Evolutionary conservation across 2,113 vertebrate species (phyloP).

Genomic region (Istiophorus platypterus): DNA sequence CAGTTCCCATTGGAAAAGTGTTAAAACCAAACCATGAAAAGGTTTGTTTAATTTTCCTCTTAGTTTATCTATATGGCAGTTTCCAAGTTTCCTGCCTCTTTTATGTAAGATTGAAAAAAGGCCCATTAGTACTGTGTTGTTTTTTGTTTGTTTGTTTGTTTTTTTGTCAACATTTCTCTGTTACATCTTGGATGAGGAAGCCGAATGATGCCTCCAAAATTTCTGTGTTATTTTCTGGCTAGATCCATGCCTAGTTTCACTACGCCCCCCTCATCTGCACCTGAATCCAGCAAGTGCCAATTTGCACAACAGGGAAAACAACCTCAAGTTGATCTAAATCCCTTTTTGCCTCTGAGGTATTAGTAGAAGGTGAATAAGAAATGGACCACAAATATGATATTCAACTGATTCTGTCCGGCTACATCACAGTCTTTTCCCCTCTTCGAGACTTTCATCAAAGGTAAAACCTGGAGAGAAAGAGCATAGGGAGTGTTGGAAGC

Average conservation of each 20-base stretch:
- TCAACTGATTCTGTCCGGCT: background rate
- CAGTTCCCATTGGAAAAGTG: background rate
- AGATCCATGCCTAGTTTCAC: constrained; percentile 10
- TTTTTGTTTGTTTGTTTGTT: background rate
- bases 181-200: constrained; percentile 15
- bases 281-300: constrained; percentile 26
- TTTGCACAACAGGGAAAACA: constrained; percentile 5
- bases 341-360: background rate
- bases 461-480: background rate
- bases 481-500: background rate
- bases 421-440: background rate
- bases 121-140: background rate
- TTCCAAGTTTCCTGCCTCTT: background rate
- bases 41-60: background rate
- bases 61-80: no score
- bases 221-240: constrained; percentile 14
- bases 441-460: background rate
- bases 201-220: background rate
- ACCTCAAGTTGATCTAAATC: background rate
- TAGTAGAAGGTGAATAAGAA: background rate
- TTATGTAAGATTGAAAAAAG: background rate
- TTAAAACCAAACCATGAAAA: background rate
- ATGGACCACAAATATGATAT: background rate
- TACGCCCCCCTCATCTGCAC: constrained; percentile 2
- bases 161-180: background rate